phyloP scores from a whole-genome alignment of 2,888 invertebrate genomes.

The Scaeva pyrastri region DNA sequence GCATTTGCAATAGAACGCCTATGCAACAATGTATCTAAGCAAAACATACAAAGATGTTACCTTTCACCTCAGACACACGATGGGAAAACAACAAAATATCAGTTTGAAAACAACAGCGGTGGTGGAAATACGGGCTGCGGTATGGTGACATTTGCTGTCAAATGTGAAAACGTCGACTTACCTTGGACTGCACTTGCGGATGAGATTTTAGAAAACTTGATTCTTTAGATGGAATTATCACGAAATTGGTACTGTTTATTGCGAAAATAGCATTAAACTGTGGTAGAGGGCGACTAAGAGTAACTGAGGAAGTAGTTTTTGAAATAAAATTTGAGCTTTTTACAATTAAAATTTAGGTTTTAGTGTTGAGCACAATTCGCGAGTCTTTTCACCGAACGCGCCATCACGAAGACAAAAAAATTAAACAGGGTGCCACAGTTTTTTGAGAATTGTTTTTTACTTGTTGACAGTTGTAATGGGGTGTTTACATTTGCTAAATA shows the following conservation, averaged over 20 bases:
- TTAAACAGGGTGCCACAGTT: constrained; percentile 45
- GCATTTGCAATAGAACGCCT: constrained; percentile 4
- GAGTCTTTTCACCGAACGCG: constrained; percentile 74
- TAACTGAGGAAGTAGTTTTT: constrained; percentile 34
- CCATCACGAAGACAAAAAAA: constrained; percentile 66
- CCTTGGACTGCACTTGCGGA: constrained; percentile 52
- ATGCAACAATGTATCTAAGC: constrained; percentile 34
- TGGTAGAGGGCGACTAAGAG: constrained; percentile 21
- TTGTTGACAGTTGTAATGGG: constrained; percentile 62
- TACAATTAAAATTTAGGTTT: constrained; percentile 44
- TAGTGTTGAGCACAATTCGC: constrained; percentile 73
- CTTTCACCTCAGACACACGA: constrained; percentile 70
- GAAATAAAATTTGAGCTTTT: constrained; percentile 35
- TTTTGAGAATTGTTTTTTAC: constrained; percentile 28
- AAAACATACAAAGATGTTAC: constrained; percentile 16
- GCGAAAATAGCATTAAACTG: constrained; percentile 45
- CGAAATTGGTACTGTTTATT: constrained; percentile 31
- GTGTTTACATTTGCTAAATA: constrained; percentile 55
- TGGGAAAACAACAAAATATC: constrained; percentile 63
- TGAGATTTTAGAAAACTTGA: constrained; percentile 19
- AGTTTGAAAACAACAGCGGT: constrained; percentile 70
- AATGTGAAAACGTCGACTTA: constrained; percentile 69
- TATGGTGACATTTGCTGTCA: constrained; percentile 49
- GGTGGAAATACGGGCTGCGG: constrained; percentile 59
- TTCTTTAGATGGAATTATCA: constrained; percentile 39